Conservation (phyloP, 2,888 invertebrate species). For the Heliconius ismenius region DNA sequence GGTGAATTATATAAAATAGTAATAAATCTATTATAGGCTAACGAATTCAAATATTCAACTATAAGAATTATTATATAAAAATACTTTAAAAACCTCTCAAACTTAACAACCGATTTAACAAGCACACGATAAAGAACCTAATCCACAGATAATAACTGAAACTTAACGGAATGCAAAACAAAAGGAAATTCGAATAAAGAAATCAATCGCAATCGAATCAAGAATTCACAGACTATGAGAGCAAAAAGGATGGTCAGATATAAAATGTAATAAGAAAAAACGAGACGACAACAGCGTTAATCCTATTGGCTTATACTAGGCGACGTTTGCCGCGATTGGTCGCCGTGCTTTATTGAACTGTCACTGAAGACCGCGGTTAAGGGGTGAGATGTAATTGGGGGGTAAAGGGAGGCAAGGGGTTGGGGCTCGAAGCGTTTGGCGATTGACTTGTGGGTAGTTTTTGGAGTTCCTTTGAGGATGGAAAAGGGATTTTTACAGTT, state of each 20-base stretch:
- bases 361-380: slow-evolving; percentile 79
- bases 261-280: slow-evolving; percentile 45
- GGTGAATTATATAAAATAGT: too few species aligned
- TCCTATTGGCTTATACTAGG: slow-evolving; percentile 81
- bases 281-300: slow-evolving; percentile 70
- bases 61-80: not conserved
- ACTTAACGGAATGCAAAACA: slow-evolving; percentile 69
- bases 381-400: slow-evolving; percentile 78
- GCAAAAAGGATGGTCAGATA: slow-evolving; percentile 57
- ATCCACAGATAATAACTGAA: slow-evolving; percentile 47
- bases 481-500: slow-evolving; percentile 47
- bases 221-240: slow-evolving; percentile 73
- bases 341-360: slow-evolving; percentile 80
- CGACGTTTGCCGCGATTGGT: slow-evolving; percentile 82
- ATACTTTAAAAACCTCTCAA: slow-evolving; percentile 1
- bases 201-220: slow-evolving; percentile 79
- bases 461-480: slow-evolving; percentile 68
- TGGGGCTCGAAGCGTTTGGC: slow-evolving; percentile 76
- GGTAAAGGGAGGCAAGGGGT: slow-evolving; percentile 62
- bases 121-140: slow-evolving; percentile 41
- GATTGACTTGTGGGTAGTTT: slow-evolving; percentile 81
- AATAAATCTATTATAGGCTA: too few species aligned
- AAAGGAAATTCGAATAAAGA: slow-evolving; percentile 76
- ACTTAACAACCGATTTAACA: slow-evolving; percentile 15
- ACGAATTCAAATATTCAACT: too few species aligned